Conservation (phyloP, 2,888 invertebrate genomes). For the Limenitis camilla region DNA sequence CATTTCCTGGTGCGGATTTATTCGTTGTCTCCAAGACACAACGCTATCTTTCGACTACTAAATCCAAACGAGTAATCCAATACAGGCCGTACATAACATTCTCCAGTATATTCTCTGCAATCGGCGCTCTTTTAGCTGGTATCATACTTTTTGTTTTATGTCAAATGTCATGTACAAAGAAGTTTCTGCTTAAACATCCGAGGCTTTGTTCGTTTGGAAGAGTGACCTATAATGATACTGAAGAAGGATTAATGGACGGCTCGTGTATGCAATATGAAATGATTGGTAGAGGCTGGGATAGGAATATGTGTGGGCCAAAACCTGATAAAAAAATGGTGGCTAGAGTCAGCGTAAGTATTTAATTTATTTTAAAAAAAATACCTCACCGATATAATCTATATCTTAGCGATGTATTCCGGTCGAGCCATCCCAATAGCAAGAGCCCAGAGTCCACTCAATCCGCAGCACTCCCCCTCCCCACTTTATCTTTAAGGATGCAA, state of each 20-base stretch:
- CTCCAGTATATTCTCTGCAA: constrained; percentile 51
- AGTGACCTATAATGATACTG: constrained; percentile 79
- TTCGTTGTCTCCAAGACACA: constrained; percentile 87
- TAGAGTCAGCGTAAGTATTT: constrained; percentile 12
- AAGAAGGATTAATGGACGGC: constrained; percentile 74
- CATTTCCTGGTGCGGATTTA: constrained; percentile 88
- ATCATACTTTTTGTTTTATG: constrained; percentile 47
- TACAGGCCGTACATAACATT: constrained; percentile 81
- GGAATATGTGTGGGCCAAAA: constrained; percentile 56
- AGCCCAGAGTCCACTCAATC: too few relatives aligned
- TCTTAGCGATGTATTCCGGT: too few relatives aligned
- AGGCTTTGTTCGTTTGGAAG: constrained; percentile 81
- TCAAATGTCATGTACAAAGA: constrained; percentile 33
- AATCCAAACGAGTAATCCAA: constrained; percentile 84
- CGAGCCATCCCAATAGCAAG: too few relatives aligned
- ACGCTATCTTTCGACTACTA: constrained; percentile 78
- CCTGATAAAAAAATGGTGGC: constrained; percentile 79
- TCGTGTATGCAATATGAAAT: constrained; percentile 80
- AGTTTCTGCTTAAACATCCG: constrained; percentile 41
- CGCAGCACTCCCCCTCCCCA: too few relatives aligned
- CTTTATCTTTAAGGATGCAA: too few relatives aligned
- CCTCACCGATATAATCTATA: too few relatives aligned
- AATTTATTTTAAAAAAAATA: not conserved
- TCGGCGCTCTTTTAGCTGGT: constrained; percentile 65
- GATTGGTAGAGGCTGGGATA: constrained; percentile 85